Conservation (phyloP, 2,888 invertebrate species). For the Ennomos erosarius region DNA sequence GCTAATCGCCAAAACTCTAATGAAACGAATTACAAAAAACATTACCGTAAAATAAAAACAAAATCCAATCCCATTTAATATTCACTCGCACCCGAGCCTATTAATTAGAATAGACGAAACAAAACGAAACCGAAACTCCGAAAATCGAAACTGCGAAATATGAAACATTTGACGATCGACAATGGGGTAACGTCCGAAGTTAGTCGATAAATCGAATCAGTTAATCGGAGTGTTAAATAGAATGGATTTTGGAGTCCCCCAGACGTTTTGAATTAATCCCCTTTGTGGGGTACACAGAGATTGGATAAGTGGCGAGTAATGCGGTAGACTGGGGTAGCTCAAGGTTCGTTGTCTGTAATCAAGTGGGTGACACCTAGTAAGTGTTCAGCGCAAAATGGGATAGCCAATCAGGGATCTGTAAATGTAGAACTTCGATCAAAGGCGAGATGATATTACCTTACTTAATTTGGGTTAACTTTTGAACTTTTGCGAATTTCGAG, state of each 20-base stretch:
- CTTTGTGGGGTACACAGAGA: conserved; percentile 40
- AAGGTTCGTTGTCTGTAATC: conserved; percentile 17
- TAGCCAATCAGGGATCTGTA: too few relatives aligned
- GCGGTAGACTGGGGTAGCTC: neutral
- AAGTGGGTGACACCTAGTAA: conserved; percentile 3
- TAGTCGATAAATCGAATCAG: conserved; percentile 62
- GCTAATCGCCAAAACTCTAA: neutral
- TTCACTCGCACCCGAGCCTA: conserved; percentile 3
- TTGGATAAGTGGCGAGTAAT: conserved; percentile 25
- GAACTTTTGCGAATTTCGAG: too few relatives aligned
- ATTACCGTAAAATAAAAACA: neutral
- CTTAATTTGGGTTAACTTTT: too few relatives aligned
- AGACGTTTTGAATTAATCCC: conserved; percentile 57
- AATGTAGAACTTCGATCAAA: too few relatives aligned
- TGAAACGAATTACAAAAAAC: conserved; percentile 1
- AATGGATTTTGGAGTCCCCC: conserved; percentile 52
- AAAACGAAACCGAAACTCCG: conserved; percentile 18
- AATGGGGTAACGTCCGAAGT: conserved; percentile 47
- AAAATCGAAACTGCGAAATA: conserved; percentile 38
- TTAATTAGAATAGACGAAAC: conserved; percentile 24
- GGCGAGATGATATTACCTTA: too few relatives aligned
- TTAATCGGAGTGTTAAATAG: conserved; percentile 65
- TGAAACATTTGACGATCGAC: conserved; percentile 40
- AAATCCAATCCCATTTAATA: conserved; percentile 1
- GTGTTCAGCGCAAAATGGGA: too few relatives aligned